These are phyloP conservation scores for Circaetus cinerascens DNA, from an alignment of 2,113 vertebrate species.

Conservation along the genomic window DNA sequence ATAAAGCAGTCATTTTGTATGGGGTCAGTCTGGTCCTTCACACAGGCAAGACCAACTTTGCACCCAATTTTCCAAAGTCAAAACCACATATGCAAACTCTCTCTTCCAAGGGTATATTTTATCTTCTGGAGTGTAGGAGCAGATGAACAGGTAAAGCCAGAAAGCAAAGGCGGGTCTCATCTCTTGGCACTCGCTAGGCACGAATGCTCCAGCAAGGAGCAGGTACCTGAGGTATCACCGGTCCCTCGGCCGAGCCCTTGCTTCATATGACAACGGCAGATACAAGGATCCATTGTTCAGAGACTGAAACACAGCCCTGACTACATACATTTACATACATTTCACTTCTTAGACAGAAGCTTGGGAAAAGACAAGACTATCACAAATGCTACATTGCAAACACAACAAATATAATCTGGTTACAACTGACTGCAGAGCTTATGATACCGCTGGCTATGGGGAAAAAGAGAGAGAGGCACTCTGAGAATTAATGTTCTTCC, in stretches of 20 bases:
- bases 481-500: slow-evolving; percentile 68
- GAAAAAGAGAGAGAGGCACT: slow-evolving; percentile 26
- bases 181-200: neutral
- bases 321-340: neutral
- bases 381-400: neutral
- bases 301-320: neutral
- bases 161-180: neutral
- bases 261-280: neutral
- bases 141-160: neutral
- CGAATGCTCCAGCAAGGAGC: neutral
- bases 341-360: neutral
- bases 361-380: slow-evolving; percentile 37
- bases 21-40: neutral
- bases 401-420: slow-evolving; percentile 54
- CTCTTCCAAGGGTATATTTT: neutral
- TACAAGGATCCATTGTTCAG: neutral
- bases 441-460: neutral
- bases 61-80: neutral
- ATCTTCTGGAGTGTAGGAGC: fast-evolving
- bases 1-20: neutral
- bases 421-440: slow-evolving; percentile 51
- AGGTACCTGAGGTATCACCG: neutral
- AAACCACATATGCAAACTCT: neutral
- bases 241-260: neutral
- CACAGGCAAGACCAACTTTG: fast-evolving